Evolutionary conservation across 2,113 vertebrate species (phyloP), one percentile per base, ranked within the genome.

Genomic region (Lophotis ruficrista): DNA sequence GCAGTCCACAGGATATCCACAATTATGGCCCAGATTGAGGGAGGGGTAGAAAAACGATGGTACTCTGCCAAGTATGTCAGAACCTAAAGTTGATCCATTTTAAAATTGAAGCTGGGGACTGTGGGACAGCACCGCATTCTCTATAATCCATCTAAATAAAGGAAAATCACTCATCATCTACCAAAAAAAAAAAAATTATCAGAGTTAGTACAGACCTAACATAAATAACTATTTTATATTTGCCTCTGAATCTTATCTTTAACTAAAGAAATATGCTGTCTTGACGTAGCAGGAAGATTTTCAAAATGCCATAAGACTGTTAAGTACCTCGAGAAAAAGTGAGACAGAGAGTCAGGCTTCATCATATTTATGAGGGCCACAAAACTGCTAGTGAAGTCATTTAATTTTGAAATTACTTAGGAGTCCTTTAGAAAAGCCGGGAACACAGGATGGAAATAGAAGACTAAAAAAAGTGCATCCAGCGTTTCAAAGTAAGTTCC

Each of bases 1-100:
- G 96, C 90, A 81, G 90, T 92, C 96, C 96, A 96, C 88, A 94
- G 96, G 96, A 96, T 96, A 97, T 97, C 96, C 95, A 96, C 92
- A 96, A 95, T 93, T 97, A 93, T 82, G 96, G 96, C 96, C 96
- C 94, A 96, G 95, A 96, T 96, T 96, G 94, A 96, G 95, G 92
- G 95, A 95, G 89, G 96, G 94, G 80, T 93, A 94, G 96, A 97
- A 86, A 93, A 96, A 87, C 0, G 86, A 93, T 96, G 96, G 94
- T 92, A 81, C 41, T 93, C 72, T 96, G 95, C 95, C 96, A 97
- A 95, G 80, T 94, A 90, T 96, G 92, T 93, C 94, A 96, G 94
- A 96, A 96, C 94, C 94, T 89, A 83, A 97, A 96, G 89, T 96
- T 82, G 94, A 96, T 96, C 94, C 90, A 93, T 93, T 96, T 97